phyloP scores from a whole-genome alignment of 1,140 invertebrate species.

The Andrena cerasifolii region DNA sequence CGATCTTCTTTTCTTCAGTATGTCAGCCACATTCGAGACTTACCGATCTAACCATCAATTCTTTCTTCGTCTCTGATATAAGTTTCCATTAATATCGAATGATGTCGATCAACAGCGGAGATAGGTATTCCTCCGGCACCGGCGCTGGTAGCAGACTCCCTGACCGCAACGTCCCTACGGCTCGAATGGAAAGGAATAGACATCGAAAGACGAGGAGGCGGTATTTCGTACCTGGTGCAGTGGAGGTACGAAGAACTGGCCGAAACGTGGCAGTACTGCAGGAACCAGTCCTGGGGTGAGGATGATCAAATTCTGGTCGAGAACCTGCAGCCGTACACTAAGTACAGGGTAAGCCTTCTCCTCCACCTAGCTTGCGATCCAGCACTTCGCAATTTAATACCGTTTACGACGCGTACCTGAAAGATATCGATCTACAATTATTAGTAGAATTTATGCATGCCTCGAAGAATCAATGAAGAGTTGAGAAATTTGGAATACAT shows the following conservation, averaged over 20 bases:
- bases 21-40: background rate
- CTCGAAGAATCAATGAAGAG: too few species aligned
- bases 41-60: background rate
- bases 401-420: too few species aligned
- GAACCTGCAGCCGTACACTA: conserved; percentile 92
- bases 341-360: conserved; percentile 93
- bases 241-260: conserved; percentile 88
- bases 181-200: conserved; percentile 88
- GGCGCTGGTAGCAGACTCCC: conserved; percentile 88
- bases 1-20: conserved; percentile 18
- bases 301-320: conserved; percentile 88
- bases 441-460: too few species aligned
- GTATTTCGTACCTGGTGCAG: conserved; percentile 87
- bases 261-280: conserved; percentile 89
- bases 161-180: conserved; percentile 89
- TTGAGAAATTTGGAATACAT: too few species aligned
- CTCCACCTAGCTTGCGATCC: too few species aligned
- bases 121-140: conserved; percentile 88
- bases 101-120: conserved; percentile 80
- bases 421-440: too few species aligned
- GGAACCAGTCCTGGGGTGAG: conserved; percentile 86
- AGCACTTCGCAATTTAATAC: too few species aligned
- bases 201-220: conserved; percentile 78
- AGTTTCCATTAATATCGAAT: background rate
- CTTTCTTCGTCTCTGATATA: too few species aligned